These are phyloP conservation scores for Cephus rjabovi DNA, from an alignment of 2,888 invertebrate genomes.

Conservation along the genomic window DNA sequence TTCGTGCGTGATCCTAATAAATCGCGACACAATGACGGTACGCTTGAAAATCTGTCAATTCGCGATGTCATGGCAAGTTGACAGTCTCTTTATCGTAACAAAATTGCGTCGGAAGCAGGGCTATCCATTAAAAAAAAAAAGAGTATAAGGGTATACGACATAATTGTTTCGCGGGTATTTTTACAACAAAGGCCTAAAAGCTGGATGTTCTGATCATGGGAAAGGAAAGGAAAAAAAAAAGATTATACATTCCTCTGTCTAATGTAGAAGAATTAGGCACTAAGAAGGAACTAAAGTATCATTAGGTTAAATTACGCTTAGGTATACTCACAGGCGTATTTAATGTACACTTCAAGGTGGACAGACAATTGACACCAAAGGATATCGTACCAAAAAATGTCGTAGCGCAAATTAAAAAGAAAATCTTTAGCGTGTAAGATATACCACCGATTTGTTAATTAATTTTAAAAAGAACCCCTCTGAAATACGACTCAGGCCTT, in stretches of 20 bases:
- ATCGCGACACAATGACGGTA: background rate
- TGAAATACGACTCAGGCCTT: background rate
- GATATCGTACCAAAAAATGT: slow-evolving; percentile 28
- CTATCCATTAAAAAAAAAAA: background rate
- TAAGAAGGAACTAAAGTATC: slow-evolving; percentile 38
- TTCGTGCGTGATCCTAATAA: background rate
- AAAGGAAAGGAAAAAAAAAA: background rate
- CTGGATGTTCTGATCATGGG: background rate
- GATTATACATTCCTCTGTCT: background rate
- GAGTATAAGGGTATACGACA: slow-evolving; percentile 2
- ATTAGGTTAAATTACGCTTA: slow-evolving; percentile 37
- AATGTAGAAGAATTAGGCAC: background rate
- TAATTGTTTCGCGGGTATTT: slow-evolving; percentile 4
- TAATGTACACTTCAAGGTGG: slow-evolving; percentile 14
- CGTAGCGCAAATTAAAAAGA: slow-evolving; percentile 33
- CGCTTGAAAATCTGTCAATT: background rate
- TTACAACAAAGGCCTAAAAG: background rate
- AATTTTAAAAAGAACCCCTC: slow-evolving; percentile 22
- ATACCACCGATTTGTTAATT: slow-evolving; percentile 29
- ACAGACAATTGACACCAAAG: slow-evolving; percentile 21
- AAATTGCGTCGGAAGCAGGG: background rate
- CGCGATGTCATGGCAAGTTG: background rate
- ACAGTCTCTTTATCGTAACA: background rate
- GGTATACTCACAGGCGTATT: slow-evolving; percentile 8
- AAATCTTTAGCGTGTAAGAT: slow-evolving; percentile 30